Evolutionary conservation across 2,113 vertebrate genomes (phyloP).

Genomic region (Dunckerocampus dactyliophorus): DNA sequence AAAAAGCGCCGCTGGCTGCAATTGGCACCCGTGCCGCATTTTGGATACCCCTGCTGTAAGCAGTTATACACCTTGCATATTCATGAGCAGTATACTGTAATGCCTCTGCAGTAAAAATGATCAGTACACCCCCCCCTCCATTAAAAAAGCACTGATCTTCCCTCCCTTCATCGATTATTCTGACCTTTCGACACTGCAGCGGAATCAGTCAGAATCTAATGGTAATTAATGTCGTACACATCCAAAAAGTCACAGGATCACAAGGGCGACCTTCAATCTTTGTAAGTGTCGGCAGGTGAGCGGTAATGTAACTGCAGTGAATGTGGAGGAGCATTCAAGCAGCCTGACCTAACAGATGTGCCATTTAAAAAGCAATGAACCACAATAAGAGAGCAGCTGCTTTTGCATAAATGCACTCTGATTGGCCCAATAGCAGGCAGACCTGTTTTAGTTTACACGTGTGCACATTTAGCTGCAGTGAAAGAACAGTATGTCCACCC

Average conservation of each 20-base stretch:
- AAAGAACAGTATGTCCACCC: constrained; percentile 24
- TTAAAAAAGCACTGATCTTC: background rate
- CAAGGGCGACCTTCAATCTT: background rate
- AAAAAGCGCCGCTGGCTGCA: too few relatives aligned
- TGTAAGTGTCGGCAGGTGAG: background rate
- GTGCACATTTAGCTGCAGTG: too few relatives aligned
- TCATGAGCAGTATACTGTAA: background rate
- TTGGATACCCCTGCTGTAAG: too few relatives aligned
- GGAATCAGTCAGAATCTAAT: background rate
- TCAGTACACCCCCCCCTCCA: background rate
- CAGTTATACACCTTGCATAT: background rate
- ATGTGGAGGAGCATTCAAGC: background rate
- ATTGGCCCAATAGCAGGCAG: too few relatives aligned
- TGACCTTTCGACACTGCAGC: background rate
- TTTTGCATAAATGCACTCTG: background rate
- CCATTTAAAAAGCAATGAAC: background rate
- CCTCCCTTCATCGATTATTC: background rate
- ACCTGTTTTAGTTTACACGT: too few relatives aligned
- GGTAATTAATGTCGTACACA: background rate
- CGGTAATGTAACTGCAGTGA: background rate
- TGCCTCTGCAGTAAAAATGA: background rate
- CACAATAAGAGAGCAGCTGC: background rate
- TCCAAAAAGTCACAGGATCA: background rate
- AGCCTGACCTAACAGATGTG: background rate
- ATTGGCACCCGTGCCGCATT: too few relatives aligned